Evolutionary conservation across 2,113 vertebrate genomes (phyloP), one percentile per base, ranked within the genome.

Genomic region (Ciconia stormi): DNA sequence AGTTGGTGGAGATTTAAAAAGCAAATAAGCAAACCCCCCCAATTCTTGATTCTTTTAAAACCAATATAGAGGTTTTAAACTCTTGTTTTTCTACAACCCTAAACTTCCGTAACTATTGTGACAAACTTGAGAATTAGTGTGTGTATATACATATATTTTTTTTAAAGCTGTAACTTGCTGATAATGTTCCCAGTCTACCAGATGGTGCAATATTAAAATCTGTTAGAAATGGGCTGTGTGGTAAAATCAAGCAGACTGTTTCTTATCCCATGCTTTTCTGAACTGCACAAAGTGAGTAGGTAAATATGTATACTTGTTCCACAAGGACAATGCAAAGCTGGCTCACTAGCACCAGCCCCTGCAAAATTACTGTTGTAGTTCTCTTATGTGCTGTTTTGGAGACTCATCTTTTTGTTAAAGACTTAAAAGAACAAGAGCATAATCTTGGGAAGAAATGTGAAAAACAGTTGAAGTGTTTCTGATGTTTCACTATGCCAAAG

Each of bases 381-480:
- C 15, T 78, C 22, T 76, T 80, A 17, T 32, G 73, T 38, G 25
- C 78, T 69, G 59, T 92, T 97, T 95, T 95, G 74, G 78, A 97
- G 84, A 71, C 69, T 92, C 11, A 52, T 96, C 73, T 94, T 92
- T 95, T 90, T 82, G 94, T 2, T 74, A 78, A 87, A 88, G 77
- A 74, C 67, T 92, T 93, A 89, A 88, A 89, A 77, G 72, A 95
- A 95, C 59, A 88, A 94, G 91, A 47, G 76, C 78, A 76, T 89
- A 92, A 73, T 94, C 84, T 77, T 95, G 91, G 92, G 92, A 96
- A 93, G 91, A 87, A 96, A 94, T 88, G 87, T 97, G 92, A 96
- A 96, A 96, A 96, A 94, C 73, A 93, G 53, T 55, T 90, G 40
- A 87, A 95, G 63, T 69, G 71, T 87, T 96, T 94, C 79, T 96